phyloP scores from a whole-genome alignment of 2,888 invertebrate species.

The Matsumyia berberina region DNA sequence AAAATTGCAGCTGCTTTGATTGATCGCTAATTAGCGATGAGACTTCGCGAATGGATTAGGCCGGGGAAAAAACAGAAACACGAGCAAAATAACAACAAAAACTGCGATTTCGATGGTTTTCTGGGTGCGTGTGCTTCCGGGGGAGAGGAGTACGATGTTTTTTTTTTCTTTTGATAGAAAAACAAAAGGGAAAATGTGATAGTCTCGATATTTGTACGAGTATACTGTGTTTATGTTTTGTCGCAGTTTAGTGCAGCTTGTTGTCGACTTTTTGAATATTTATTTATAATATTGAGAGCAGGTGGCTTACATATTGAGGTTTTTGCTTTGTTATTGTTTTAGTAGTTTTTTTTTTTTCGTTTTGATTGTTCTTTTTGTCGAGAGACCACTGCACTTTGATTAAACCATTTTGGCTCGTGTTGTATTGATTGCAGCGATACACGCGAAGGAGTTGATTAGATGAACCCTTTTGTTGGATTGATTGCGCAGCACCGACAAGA shows the following conservation, averaged over 20 bases:
- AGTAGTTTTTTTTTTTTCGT: constrained; percentile 16
- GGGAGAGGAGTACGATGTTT: background rate
- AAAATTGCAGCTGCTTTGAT: constrained; percentile 45
- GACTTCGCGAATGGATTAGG: constrained; percentile 7
- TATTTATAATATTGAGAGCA: constrained; percentile 49
- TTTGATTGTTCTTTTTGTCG: background rate
- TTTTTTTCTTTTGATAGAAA: constrained; percentile 23
- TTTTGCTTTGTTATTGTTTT: constrained; percentile 8
- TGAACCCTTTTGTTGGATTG: background rate
- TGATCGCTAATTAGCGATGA: constrained; percentile 19
- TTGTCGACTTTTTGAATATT: constrained; percentile 28
- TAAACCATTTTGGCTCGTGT: constrained; percentile 37
- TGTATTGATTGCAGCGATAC: background rate
- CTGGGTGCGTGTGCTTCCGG: background rate
- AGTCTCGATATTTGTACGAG: constrained; percentile 13
- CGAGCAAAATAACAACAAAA: background rate
- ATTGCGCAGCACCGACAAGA: constrained; percentile 1
- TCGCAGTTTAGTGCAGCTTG: too few species aligned
- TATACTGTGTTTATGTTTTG: constrained; percentile 23
- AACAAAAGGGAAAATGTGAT: constrained; percentile 23
- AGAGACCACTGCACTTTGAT: constrained; percentile 32
- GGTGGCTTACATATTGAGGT: constrained; percentile 62
- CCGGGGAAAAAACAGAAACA: too few species aligned
- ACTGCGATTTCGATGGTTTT: constrained; percentile 7
- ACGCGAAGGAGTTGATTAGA: background rate